phyloP scores from a whole-genome alignment of 2,113 vertebrate species.

The Macroglossus sobrinus region DNA sequence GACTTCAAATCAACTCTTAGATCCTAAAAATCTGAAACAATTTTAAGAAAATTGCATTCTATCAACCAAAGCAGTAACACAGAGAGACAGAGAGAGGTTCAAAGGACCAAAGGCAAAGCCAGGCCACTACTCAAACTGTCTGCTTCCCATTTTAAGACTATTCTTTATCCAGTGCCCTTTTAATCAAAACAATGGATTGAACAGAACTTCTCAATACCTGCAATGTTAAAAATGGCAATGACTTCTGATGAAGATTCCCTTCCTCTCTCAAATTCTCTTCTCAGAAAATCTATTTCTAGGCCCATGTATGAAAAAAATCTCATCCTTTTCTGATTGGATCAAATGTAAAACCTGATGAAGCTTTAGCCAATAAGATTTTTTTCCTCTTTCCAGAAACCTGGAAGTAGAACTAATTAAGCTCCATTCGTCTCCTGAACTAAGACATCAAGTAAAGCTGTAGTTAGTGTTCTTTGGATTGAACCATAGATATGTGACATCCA shows the following conservation, averaged over 20 bases:
- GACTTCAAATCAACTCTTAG: neutral
- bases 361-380: neutral
- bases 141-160: neutral
- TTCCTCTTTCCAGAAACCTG: neutral
- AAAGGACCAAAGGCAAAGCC: neutral
- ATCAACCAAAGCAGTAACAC: neutral
- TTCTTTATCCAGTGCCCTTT: neutral
- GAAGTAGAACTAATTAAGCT: neutral
- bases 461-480: neutral
- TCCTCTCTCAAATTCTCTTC: neutral
- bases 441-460: neutral
- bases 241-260: neutral
- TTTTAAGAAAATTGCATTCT: neutral
- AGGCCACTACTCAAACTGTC: neutral
- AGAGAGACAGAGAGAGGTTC: neutral
- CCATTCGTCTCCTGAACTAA: neutral
- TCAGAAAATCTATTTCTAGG: neutral
- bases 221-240: neutral
- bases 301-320: neutral
- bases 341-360: neutral
- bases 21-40: neutral
- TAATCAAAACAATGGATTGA: neutral
- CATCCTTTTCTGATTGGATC: neutral
- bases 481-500: neutral
- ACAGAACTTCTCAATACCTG: neutral